Evolutionary conservation across 2,113 vertebrate genomes (phyloP), one percentile per base, ranked within the genome.

Genomic region (Echinops telfairi): DNA sequence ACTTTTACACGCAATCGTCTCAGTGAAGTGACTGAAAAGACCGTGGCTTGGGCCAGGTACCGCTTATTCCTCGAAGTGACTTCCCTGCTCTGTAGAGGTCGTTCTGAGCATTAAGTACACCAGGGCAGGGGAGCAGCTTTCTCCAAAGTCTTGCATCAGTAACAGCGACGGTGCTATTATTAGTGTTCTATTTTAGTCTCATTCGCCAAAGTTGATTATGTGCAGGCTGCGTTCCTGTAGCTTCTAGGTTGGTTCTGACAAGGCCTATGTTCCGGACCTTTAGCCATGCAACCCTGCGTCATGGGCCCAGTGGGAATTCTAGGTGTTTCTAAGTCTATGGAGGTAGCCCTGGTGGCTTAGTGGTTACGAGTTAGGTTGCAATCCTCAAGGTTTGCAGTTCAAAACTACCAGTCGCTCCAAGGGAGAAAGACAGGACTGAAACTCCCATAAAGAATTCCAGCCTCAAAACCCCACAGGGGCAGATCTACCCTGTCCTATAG

Each of bases 81-180:
- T 3, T 29, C 64, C 29, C 2, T 29, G 64, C 64, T 68, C 29
- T 29, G 57, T 16, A 19, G 57, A 58, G 62, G 62, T 71, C 33
- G 33, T 40, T 23, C 2, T 4, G 27, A 82, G 19, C 58, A 57
- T 58, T 62, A 27, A 71, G n/a, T 2, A 2, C 0, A 5, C 7
- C 53, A 14, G 1, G 10, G 40, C 81, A 25, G 64, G 40, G 40
- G 17, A 16, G 31, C 20, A 33, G 12, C 20, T 88, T 27, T 1
- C 11, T n/a, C 16, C 6, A 64, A 19, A 6, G 1, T 29, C 22
- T 36, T 15, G 15, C 15, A 9, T 78, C 27, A 14, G 3, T 0
- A 3, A 47, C 1, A 3, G 47, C 0, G 5, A 36, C 0, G 22
- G 53, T 17, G 80, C 23, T 14, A 1, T 53, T 9, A 0, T 31